Evolutionary conservation across 37 sponge, comb jelly and placozoan species (phyloP).

Genomic region (Chondrosia reniformis): DNA sequence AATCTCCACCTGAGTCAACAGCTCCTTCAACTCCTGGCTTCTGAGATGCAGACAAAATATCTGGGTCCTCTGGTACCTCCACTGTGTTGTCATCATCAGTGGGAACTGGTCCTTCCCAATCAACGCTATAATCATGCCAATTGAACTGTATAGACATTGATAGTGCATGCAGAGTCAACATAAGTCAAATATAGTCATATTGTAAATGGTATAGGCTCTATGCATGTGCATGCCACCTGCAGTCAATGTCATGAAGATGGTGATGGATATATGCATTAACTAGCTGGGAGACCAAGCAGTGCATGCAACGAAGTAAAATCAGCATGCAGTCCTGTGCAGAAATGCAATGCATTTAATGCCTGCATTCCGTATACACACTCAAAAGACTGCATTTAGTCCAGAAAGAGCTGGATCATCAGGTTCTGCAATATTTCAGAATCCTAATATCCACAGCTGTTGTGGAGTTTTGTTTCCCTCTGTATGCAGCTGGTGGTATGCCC

Average conservation of each 20-base stretch:
- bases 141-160: not conserved
- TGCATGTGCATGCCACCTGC: too few species aligned
- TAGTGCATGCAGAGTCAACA: too few species aligned
- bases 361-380: too few species aligned
- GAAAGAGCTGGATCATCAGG: slow-evolving; percentile 16
- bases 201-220: too few species aligned
- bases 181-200: too few species aligned
- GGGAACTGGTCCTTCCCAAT: slow-evolving; percentile 34
- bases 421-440: slow-evolving; percentile 1
- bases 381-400: not conserved
- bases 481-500: slow-evolving; percentile 31
- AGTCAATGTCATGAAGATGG: not conserved
- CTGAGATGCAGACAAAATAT: not conserved
- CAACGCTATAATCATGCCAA: slow-evolving; percentile 30
- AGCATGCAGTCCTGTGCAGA: not conserved
- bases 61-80: slow-evolving; percentile 17
- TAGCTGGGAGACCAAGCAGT: too few species aligned
- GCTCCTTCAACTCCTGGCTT: slow-evolving; percentile 1
- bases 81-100: slow-evolving; percentile 8
- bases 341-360: not conserved
- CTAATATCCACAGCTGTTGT: slow-evolving; percentile 34
- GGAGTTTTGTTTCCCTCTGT: slow-evolving; percentile 36
- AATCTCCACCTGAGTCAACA: not conserved
- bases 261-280: not conserved
- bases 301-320: not conserved